These are phyloP conservation scores for Megalops cyprinoides DNA, from an alignment of 2,797 vertebrate genomes.

Conservation along the genomic window DNA sequence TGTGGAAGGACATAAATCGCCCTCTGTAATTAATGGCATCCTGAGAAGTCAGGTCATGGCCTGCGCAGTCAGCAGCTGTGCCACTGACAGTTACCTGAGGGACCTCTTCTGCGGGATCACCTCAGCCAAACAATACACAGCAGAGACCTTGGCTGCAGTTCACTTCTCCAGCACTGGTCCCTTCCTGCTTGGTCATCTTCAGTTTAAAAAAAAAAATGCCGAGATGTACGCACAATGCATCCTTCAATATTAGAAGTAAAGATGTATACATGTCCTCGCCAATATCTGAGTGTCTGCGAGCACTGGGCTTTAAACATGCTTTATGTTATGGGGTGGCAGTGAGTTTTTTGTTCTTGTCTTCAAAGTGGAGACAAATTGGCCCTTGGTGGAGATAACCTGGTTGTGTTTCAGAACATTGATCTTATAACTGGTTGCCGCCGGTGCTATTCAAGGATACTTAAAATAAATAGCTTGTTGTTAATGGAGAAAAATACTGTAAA, in stretches of 20 bases:
- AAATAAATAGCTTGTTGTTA: neutral
- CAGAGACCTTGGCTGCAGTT: neutral
- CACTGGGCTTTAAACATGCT: neutral
- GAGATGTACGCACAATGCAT: too few species aligned
- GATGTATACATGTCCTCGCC: neutral
- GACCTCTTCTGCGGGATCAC: neutral
- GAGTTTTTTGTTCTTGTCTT: neutral
- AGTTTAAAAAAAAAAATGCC: too few species aligned
- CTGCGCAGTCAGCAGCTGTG: neutral
- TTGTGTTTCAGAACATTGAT: neutral
- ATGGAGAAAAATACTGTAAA: neutral
- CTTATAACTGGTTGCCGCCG: neutral
- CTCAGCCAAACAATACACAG: neutral
- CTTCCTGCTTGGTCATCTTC: too few species aligned
- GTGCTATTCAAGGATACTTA: neutral
- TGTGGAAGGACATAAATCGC: too few species aligned
- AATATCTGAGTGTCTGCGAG: neutral
- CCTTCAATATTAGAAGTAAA: neutral
- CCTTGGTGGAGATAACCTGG: neutral
- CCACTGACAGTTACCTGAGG: neutral
- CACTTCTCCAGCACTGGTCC: neutral
- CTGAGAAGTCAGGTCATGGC: neutral
- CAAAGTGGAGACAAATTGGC: neutral
- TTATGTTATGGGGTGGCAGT: neutral
- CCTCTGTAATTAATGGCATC: too few species aligned